These are phyloP conservation scores for Glossosoma conforme DNA, from an alignment of 1,140 invertebrate species.

Conservation along the genomic window DNA sequence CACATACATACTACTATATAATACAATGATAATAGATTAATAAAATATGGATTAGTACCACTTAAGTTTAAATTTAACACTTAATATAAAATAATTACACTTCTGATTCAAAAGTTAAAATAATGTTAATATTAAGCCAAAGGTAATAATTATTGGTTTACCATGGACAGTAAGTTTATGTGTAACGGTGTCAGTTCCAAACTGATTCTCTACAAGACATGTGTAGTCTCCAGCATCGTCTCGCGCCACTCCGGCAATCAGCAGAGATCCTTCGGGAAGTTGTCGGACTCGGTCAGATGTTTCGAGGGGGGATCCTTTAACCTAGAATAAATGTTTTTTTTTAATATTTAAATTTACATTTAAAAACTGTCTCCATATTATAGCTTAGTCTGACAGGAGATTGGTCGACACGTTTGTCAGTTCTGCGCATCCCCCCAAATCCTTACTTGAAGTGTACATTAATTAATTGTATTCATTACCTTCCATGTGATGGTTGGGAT, in stretches of 20 bases:
- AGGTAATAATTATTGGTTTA: constrained; percentile 39
- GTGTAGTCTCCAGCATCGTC: constrained; percentile 87
- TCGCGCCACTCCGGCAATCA: constrained; percentile 82
- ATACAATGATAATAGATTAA: constrained; percentile 1
- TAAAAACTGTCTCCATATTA: no score
- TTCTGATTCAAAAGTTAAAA: background rate
- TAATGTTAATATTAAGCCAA: constrained; percentile 1
- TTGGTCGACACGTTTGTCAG: no score
- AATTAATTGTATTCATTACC: no score
- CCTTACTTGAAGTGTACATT: no score
- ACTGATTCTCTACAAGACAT: constrained; percentile 89
- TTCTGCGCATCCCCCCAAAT: no score
- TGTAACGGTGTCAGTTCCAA: constrained; percentile 86
- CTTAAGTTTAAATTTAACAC: background rate
- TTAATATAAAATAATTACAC: background rate
- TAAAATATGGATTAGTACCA: constrained; percentile 9
- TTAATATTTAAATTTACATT: background rate
- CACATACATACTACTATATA: constrained; percentile 5
- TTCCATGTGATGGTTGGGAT: constrained; percentile 87
- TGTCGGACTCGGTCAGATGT: constrained; percentile 74
- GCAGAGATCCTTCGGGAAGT: constrained; percentile 82
- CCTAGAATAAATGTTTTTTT: constrained; percentile 31
- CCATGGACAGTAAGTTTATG: constrained; percentile 83
- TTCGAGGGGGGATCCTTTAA: constrained; percentile 59
- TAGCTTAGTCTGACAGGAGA: no score